Evolutionary conservation across 2,113 vertebrate genomes (phyloP), one percentile per base, ranked within the genome.

Genomic region (Cynocephalus volans): DNA sequence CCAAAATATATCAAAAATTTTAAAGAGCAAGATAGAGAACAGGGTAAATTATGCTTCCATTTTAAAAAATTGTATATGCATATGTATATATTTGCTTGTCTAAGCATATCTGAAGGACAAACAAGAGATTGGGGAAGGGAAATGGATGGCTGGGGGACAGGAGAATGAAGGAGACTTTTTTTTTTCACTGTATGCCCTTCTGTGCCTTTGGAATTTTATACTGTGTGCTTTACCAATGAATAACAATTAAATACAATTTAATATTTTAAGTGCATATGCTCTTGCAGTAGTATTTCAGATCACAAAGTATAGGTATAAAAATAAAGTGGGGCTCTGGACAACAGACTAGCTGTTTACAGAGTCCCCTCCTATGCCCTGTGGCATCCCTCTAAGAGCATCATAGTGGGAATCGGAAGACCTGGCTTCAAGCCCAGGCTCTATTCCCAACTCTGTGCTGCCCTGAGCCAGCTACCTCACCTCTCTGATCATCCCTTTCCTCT

Each of bases 401-500:
- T 1, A 19, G 12, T 23, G 19, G 6, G 41, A 65, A 90, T 69
- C 19, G 17, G 81, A 52, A 88, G 18, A 50, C 15, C 45, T 3
- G 23, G 33, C 17, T 92, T 50, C 77, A 36, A 56, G 60, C 52
- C 56, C 54, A 67, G 52, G 10, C 72, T 75, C 69, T 58, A 19
- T 23, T 54, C 26, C 56, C 11, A 5, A 69, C 21, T 36, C 31
- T 54, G 60, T 4, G 41, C 64, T n/a, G 1, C 76, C 52, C 33
- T 21, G 26, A 13, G 21, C 28, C 64, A 52, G 41, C 24, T 28
- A 41, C 41, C n/a, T 82, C 89, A n/a, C 73, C 31, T 52, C 82
- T 92, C 80, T 96, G 83, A 60, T 87, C 60, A 70, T 41, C 18
- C 67, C 48, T 81, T 92, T 88, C 64, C 41, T 97, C 58, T 8